phyloP scores from a whole-genome alignment of 2,888 invertebrate species.

The Tetheella fluctuosa region DNA sequence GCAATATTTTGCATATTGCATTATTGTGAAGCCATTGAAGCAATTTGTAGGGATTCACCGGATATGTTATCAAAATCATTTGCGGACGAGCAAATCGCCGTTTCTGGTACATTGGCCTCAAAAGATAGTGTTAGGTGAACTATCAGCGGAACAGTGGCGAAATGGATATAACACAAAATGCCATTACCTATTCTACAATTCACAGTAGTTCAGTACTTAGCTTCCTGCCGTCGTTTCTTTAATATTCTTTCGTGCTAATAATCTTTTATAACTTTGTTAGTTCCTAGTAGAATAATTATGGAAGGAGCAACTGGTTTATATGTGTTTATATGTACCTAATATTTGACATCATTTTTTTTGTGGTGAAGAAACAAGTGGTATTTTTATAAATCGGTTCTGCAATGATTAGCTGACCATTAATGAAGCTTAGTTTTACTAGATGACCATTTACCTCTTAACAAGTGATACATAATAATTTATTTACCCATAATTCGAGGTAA shows the following conservation, averaged over 20 bases:
- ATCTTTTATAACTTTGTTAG: constrained; percentile 3
- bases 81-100: constrained; percentile 51
- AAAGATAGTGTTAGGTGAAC: constrained; percentile 58
- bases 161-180: constrained; percentile 38
- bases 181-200: constrained; percentile 7
- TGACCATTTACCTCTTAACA: neutral
- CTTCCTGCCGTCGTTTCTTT: constrained; percentile 15
- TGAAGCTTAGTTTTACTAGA: neutral
- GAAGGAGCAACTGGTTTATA: neutral
- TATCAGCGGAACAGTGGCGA: constrained; percentile 52
- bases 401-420: too few relatives aligned
- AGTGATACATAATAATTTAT: constrained; percentile 22
- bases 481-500: constrained; percentile 38
- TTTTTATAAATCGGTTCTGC: too few relatives aligned
- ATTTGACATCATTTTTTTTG: too few relatives aligned
- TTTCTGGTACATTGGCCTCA: constrained; percentile 64
- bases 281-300: neutral
- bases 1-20: neutral
- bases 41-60: constrained; percentile 40
- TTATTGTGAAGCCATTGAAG: neutral
- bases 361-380: too few relatives aligned
- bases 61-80: constrained; percentile 60
- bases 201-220: constrained; percentile 3
- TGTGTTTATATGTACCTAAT: too few relatives aligned
- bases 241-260: constrained; percentile 17